Evolutionary conservation across 2,797 vertebrate species (phyloP).

Genomic region (Esox lucius): DNA sequence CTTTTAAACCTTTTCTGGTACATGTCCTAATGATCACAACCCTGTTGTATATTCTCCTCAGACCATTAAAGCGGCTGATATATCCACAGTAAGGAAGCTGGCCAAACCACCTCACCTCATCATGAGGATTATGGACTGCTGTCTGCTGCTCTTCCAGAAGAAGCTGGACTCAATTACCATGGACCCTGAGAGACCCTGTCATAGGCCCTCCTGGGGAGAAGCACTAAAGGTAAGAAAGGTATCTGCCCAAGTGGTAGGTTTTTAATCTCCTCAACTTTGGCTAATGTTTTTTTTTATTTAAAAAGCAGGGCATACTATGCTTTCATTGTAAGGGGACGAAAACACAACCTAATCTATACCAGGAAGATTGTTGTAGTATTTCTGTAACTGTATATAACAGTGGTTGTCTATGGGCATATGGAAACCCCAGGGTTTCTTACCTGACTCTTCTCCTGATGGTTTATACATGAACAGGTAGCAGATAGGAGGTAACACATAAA

Average conservation of each 20-base stretch:
- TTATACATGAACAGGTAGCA: too few relatives aligned
- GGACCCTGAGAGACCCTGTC: conserved; percentile 73
- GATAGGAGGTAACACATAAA: too few relatives aligned
- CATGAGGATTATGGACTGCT: conserved; percentile 85
- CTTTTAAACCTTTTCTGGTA: background rate
- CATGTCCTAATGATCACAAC: background rate
- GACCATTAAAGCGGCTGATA: conserved; percentile 73
- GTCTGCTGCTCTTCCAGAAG: conserved; percentile 80
- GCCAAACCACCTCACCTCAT: conserved; percentile 85
- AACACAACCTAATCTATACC: too few relatives aligned
- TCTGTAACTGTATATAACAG: too few relatives aligned
- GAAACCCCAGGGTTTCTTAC: too few relatives aligned
- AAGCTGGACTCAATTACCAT: conserved; percentile 73
- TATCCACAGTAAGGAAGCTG: conserved; percentile 82
- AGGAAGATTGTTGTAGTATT: too few relatives aligned
- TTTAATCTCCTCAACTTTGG: background rate
- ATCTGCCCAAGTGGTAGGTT: background rate
- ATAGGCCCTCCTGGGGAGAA: conserved; percentile 55
- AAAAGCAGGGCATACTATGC: too few relatives aligned
- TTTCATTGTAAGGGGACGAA: too few relatives aligned
- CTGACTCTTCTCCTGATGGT: too few relatives aligned
- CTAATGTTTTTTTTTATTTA: too few relatives aligned
- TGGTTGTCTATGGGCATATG: too few relatives aligned
- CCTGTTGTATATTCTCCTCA: conserved; percentile 18
- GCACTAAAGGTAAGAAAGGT: conserved; percentile 45